phyloP scores from a whole-genome alignment of 2,113 vertebrate species.

The Pongo abelii region DNA sequence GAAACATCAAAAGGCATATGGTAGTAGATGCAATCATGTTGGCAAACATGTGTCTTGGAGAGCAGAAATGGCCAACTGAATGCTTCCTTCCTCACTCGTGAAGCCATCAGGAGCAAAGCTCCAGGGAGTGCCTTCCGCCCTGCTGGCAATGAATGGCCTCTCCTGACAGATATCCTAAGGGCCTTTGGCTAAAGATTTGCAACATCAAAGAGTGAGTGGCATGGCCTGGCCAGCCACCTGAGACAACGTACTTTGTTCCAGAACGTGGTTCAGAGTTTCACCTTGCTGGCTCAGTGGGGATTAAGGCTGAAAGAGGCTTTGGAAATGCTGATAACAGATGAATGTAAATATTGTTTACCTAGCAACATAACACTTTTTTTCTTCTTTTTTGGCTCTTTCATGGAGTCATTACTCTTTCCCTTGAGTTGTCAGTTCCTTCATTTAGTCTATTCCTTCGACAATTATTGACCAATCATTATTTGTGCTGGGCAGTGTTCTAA shows the following conservation, averaged over 20 bases:
- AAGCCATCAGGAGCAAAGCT: conserved; percentile 37
- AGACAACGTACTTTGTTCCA: conserved; percentile 49
- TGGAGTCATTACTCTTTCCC: not conserved
- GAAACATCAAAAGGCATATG: conserved; percentile 57
- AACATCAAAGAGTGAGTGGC: conserved; percentile 49
- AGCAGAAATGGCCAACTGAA: conserved; percentile 47
- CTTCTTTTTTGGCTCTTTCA: not conserved
- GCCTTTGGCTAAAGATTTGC: not conserved
- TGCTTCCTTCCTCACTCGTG: conserved; percentile 62
- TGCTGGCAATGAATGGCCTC: conserved; percentile 46
- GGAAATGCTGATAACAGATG: not conserved
- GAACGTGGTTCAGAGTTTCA: conserved; percentile 43
- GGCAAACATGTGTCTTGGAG: conserved; percentile 44
- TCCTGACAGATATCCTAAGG: conserved; percentile 37
- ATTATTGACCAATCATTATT: not conserved
- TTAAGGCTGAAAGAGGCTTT: not conserved
- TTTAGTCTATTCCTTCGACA: not conserved
- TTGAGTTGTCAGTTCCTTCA: not conserved
- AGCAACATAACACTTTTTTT: not conserved
- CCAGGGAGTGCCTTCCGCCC: not conserved
- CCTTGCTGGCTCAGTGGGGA: not conserved
- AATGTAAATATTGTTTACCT: conserved; percentile 1
- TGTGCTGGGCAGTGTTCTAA: not conserved
- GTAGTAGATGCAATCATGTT: not conserved
- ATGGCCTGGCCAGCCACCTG: not conserved